Conservation (phyloP, 2,113 vertebrate genomes). For the Nyctereutes procyonoides region DNA sequence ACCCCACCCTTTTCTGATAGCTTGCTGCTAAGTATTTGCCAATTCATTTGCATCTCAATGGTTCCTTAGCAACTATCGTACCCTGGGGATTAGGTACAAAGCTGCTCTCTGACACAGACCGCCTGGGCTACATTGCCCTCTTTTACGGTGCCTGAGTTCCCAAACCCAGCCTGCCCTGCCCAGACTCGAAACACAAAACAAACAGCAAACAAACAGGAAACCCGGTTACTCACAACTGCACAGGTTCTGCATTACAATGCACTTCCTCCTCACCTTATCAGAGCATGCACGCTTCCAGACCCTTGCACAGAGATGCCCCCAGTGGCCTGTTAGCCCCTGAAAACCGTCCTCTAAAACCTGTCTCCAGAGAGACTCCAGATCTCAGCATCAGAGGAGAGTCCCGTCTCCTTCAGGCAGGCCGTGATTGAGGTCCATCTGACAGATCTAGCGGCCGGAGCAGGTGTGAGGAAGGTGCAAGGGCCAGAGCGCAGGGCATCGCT, state of each 20-base stretch:
- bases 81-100: constrained; percentile 65
- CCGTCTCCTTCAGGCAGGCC: not conserved
- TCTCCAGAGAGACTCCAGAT: not conserved
- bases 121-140: not conserved
- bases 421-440: not conserved
- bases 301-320: not conserved
- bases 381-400: not conserved
- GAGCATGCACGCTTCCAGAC: not conserved
- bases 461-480: not conserved
- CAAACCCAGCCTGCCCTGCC: not conserved
- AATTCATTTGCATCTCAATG: constrained; percentile 81
- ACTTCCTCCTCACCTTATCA: not conserved
- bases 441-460: not conserved
- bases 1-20: constrained; percentile 67
- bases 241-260: not conserved
- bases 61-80: constrained; percentile 80
- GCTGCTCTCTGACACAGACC: constrained; percentile 61
- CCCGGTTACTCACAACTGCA: not conserved
- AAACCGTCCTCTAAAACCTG: not conserved
- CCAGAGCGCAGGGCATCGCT: not conserved
- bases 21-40: constrained; percentile 75
- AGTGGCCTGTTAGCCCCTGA: not conserved
- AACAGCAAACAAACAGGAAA: not conserved
- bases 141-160: not conserved
- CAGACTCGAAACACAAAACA: not conserved